Evolutionary conservation across 1,140 invertebrate species (phyloP).

Genomic region (Limonius californicus): DNA sequence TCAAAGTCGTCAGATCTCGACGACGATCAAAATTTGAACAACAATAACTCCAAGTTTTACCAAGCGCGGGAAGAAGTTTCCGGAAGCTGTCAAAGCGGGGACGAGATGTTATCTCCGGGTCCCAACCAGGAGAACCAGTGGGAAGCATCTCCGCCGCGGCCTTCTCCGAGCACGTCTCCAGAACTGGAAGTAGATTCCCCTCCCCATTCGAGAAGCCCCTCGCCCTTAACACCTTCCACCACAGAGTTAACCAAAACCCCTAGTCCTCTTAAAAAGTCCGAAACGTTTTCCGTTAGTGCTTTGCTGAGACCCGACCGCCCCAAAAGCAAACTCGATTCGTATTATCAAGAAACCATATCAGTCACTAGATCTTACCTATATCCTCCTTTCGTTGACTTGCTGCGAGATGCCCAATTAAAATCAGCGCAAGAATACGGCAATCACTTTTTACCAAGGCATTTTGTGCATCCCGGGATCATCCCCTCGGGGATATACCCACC

Average conservation of each 20-base stretch:
- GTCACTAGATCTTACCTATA: conserved; percentile 60
- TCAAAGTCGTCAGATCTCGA: conserved; percentile 57
- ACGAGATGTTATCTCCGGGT: conserved; percentile 33
- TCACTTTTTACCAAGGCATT: conserved; percentile 45
- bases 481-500: conserved; percentile 43
- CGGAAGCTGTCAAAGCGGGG: conserved; percentile 16
- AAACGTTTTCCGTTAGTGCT: conserved; percentile 75
- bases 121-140: conserved; percentile 30
- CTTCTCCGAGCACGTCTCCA: conserved; percentile 54
- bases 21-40: conserved; percentile 38
- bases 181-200: conserved; percentile 69
- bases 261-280: conserved; percentile 61
- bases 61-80: neutral
- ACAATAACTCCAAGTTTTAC: conserved; percentile 7
- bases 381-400: conserved; percentile 55
- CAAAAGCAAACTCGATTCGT: conserved; percentile 52
- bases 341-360: conserved; percentile 53
- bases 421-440: conserved; percentile 43
- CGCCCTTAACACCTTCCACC: conserved; percentile 51
- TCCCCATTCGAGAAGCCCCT: conserved; percentile 50
- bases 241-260: conserved; percentile 47
- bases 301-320: conserved; percentile 71
- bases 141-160: conserved; percentile 50
- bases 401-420: conserved; percentile 52
- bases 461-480: conserved; percentile 46